Conservation (phyloP, 2,797 vertebrate genomes). For the Heteromormyrus szaboi region DNA sequence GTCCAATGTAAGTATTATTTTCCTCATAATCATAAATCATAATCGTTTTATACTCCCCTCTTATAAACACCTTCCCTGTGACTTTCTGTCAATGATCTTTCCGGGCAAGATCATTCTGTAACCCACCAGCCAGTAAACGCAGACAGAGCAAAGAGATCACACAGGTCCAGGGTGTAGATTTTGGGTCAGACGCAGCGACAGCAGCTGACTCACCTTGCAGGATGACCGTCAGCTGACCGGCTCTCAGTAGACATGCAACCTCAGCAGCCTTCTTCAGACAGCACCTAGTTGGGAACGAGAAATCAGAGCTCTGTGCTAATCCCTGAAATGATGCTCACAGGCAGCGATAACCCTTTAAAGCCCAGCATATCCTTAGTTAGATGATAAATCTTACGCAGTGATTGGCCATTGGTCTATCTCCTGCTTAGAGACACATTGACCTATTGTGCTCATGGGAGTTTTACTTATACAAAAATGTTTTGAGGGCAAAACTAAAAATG, state of each 20-base stretch:
- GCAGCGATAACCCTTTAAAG: neutral
- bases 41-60: neutral
- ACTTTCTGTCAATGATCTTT: neutral
- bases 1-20: neutral
- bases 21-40: neutral
- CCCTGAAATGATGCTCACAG: too few relatives aligned
- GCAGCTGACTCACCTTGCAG: constrained; percentile 78
- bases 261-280: constrained; percentile 84
- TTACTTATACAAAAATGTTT: neutral
- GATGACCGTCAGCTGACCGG: constrained; percentile 73
- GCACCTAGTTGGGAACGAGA: constrained; percentile 50
- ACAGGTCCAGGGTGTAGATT: neutral
- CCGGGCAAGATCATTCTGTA: neutral
- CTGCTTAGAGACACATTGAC: neutral
- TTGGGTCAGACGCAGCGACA: neutral
- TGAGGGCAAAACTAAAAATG: neutral
- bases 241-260: constrained; percentile 70
- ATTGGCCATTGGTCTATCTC: neutral
- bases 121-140: neutral
- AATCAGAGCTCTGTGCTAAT: constrained; percentile 11
- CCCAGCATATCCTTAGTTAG: neutral
- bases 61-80: neutral
- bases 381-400: neutral
- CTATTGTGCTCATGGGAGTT: neutral
- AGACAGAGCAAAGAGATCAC: neutral